These are phyloP conservation scores for Calonectris borealis DNA, from an alignment of 2,113 vertebrate species.

Conservation along the genomic window DNA sequence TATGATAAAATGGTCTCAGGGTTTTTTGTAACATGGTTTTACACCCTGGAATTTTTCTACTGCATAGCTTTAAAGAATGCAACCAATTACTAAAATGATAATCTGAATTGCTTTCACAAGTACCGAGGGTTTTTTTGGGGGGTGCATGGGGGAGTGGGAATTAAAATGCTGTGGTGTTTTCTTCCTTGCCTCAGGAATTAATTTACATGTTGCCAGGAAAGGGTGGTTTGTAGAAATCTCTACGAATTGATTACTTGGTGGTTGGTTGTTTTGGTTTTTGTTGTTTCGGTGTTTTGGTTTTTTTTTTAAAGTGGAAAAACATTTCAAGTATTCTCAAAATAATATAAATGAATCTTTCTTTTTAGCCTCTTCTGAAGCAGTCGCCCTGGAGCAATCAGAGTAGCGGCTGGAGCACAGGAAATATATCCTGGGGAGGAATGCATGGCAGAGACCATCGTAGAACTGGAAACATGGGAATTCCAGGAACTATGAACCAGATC, in stretches of 20 bases:
- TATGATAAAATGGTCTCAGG: background rate
- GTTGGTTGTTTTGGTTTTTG: background rate
- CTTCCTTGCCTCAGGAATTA: background rate
- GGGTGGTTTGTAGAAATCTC: background rate
- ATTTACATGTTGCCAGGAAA: background rate
- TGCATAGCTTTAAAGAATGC: background rate
- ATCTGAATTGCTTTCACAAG: background rate
- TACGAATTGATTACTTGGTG: background rate
- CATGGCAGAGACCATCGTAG: constrained; percentile 91
- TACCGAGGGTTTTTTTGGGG: background rate
- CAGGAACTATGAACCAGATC: constrained; percentile 89
- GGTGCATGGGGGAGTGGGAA: background rate
- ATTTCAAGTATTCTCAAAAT: background rate
- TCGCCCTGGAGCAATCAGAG: constrained; percentile 95
- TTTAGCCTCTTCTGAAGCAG: constrained; percentile 93
- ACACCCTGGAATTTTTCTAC: background rate
- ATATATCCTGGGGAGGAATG: constrained; percentile 90
- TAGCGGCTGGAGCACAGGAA: constrained; percentile 91
- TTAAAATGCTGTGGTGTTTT: background rate
- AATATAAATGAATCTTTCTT: constrained; percentile 7
- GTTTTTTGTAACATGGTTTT: background rate
- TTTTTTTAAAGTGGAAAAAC: background rate
- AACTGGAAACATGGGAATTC: constrained; percentile 87
- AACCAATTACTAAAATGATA: background rate
- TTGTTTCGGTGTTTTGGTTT: background rate